Base-by-base conservation (phyloP, 2,888 invertebrate species). In the Ptychoptera contaminata region DNA sequence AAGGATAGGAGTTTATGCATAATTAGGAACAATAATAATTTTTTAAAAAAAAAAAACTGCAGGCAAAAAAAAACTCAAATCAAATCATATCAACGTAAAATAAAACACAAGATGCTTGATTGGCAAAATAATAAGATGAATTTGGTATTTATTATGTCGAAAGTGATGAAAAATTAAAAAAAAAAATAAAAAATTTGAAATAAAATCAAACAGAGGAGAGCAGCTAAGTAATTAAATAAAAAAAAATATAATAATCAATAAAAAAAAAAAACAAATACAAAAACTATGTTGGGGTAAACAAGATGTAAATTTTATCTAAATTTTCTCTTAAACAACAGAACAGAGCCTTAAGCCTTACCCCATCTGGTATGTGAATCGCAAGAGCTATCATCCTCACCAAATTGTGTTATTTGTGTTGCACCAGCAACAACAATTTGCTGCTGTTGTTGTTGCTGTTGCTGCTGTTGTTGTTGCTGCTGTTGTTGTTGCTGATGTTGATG, bases 301-400 rank as follows among this genome's bases (percentile, higher is more conserved):
- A 23, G 23, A 23, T 23, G 23, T 5, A 23, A 23, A 47, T 42
- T 45, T 44, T 14, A 41, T 16, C 29, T 35, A 6, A 4, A 6
- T 35, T 35, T 35, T n/a, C 11, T n/a, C 37, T 35, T 12, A 8
- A 16, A 43, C 14, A 42, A 42, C 8, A 35, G 11, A 16, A 15
- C 10, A 38, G 38, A 43, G 37, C 30, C n/a, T 36, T 14, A 37
- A 16, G 12, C 48, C 56, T 56, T 57, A 57, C 57, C 57, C 56
- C 56, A 57, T 56, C 56, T 53, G 48, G 55, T 42, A 39, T 50
- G 47, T 16, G 50, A 56, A 54, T 58, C 58, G 53, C 58, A 56
- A 52, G 57, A 57, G 52, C 56, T 56, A 48, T 58, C 58, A 49
- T 57, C 58, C 48, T 58, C 58, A 44, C 50, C 49, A 52, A 52